phyloP scores from a whole-genome alignment of 2,113 vertebrate genomes.

The Saccopteryx bilineata region DNA sequence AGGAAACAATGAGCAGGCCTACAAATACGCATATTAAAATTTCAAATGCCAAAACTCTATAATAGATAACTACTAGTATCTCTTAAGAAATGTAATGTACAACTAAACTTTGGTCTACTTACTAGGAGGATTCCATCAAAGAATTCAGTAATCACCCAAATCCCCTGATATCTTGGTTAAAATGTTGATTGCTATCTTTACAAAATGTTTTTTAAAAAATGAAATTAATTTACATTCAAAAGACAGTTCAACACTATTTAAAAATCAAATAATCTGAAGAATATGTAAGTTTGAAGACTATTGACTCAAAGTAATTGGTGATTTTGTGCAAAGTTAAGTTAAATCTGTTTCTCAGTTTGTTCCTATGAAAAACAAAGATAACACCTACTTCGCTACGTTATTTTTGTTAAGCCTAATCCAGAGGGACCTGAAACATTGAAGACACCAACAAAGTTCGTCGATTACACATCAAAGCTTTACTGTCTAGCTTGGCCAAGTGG shows the following conservation, averaged over 20 bases:
- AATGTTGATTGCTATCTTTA: background rate
- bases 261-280: background rate
- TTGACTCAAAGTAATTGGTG: background rate
- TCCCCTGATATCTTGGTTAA: background rate
- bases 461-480: no score
- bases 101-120: background rate
- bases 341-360: constrained; percentile 39
- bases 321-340: background rate
- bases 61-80: background rate
- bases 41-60: background rate
- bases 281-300: background rate
- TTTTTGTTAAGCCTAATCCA: no score
- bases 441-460: no score
- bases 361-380: background rate
- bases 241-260: background rate
- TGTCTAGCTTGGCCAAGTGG: no score
- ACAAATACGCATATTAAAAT: background rate
- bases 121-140: background rate
- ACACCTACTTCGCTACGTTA: background rate
- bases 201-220: constrained; percentile 15
- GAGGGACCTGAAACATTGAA: no score
- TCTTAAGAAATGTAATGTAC: constrained; percentile 31
- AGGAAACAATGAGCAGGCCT: background rate
- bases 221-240: background rate
- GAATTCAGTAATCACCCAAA: background rate